Conservation (phyloP, 2,888 invertebrate genomes). For the Neoitamus cyanurus region DNA sequence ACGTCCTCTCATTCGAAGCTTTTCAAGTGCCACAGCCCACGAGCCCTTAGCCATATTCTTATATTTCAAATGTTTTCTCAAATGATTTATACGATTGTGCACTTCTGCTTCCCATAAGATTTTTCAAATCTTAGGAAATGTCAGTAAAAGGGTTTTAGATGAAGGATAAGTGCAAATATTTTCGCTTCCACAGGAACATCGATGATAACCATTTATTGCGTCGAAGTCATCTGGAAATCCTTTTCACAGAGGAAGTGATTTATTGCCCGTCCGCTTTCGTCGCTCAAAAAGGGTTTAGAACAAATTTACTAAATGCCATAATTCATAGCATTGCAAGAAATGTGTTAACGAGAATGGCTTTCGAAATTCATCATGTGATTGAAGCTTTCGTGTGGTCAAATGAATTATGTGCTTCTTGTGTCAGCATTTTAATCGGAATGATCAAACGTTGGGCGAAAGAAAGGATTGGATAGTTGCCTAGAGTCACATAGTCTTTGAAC, state of each 20-base stretch:
- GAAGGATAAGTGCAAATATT: slow-evolving; percentile 24
- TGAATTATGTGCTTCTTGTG: background rate
- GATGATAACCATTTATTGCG: slow-evolving; percentile 7
- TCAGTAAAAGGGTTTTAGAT: slow-evolving; percentile 21
- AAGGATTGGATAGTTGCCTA: no score
- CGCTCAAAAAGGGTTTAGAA: background rate
- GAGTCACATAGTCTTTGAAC: no score
- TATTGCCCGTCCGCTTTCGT: background rate
- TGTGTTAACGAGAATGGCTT: background rate
- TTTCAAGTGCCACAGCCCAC: background rate
- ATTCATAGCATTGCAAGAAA: background rate
- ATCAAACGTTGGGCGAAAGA: background rate
- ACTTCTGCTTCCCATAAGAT: background rate
- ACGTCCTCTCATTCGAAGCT: background rate
- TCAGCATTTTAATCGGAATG: background rate
- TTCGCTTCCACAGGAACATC: background rate
- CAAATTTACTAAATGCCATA: background rate
- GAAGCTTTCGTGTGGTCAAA: background rate
- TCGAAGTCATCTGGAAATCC: background rate
- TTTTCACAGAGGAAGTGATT: background rate
- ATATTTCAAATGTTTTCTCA: slow-evolving; percentile 15
- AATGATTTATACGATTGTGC: slow-evolving; percentile 18
- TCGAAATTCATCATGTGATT: background rate
- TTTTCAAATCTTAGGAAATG: slow-evolving; percentile 21
- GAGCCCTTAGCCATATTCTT: background rate